Base-by-base conservation (phyloP, 2,888 invertebrate genomes). In the Alentia gelatinosa region DNA sequence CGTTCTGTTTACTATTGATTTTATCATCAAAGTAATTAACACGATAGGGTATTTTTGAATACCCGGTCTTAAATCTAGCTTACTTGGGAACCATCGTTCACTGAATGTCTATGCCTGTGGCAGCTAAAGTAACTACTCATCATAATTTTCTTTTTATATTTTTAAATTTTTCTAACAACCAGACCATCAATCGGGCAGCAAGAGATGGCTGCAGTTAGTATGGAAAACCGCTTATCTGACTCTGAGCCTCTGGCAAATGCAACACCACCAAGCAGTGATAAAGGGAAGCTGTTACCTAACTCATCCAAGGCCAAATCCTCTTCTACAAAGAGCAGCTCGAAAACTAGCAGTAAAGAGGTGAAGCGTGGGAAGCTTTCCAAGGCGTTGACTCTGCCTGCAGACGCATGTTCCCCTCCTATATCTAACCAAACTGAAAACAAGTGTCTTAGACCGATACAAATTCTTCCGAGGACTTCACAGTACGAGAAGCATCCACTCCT, bases 401-500 rank as follows among this genome's bases (percentile, higher is more conserved):
- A 40, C 12, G 42, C 75, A 9, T 9, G 47, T 75, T 74, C 75
- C 35, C 74, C 90, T 42, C 68, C 90, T 42, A 40, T 40, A 30
- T n/a, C n/a, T n/a, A 40, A 39, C 12, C 5, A 68, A n/a, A 9
- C 7, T 12, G 90, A 90, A 5, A 12, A 30, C 30, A 33, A 39
- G 3, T 23, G 39, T 15, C 74, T 26, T 12, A 37, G 74, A 37
- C 39, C 37, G 9, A 40, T 89, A 5, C 68, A 74, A 37, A 91
- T 91, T 47, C 50, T 91, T 15, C 91, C 91, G 5, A 35, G 91
- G n/a, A 91, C 89, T 7, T 47, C 50, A 37, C 91, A 91, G 50
- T 91, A 91, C 35, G 89, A 91, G 30, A 39, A 40, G 40, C 89
- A 91, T 37, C 56, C 91, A 23, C 63, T 91, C 33, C 63, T 91